phyloP scores from a whole-genome alignment of 2,888 invertebrate genomes.

The Itoplectis maculator region DNA sequence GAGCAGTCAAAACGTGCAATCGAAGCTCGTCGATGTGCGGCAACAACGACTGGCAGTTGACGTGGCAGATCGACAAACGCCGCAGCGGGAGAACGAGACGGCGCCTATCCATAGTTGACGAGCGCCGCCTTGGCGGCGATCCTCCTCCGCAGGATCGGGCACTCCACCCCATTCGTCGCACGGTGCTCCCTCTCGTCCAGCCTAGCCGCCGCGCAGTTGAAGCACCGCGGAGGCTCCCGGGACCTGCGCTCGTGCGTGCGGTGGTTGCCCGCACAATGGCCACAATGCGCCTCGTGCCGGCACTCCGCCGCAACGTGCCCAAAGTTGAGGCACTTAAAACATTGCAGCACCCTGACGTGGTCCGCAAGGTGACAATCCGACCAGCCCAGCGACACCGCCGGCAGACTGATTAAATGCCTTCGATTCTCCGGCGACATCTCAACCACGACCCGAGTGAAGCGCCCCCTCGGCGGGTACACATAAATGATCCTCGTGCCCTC shows the following conservation, averaged over 20 bases:
- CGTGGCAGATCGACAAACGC: slow-evolving; percentile 1
- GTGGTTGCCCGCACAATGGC: not conserved
- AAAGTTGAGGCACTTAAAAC: not conserved
- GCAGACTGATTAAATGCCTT: not conserved
- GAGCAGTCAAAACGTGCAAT: not conserved
- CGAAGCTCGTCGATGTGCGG: not conserved
- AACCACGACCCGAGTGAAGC: slow-evolving; percentile 5
- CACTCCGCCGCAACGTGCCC: not conserved
- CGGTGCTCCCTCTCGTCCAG: not conserved
- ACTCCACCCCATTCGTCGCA: not conserved
- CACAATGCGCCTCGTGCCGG: not conserved
- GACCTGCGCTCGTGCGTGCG: not conserved
- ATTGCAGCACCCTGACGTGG: not conserved
- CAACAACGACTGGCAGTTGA: slow-evolving; percentile 2
- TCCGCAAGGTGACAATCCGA: not conserved
- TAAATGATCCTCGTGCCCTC: not conserved
- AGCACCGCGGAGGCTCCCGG: not conserved
- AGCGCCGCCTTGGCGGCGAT: not conserved
- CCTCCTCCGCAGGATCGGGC: not conserved
- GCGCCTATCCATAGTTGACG: not conserved
- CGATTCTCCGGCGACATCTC: slow-evolving; percentile 19
- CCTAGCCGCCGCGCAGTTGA: not conserved
- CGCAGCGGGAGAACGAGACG: not conserved
- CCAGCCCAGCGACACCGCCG: slow-evolving; percentile 10
- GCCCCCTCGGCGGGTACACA: not conserved